These are phyloP conservation scores for Patagioenas fasciata DNA, from an alignment of 2,113 vertebrate genomes.

Conservation along the genomic window DNA sequence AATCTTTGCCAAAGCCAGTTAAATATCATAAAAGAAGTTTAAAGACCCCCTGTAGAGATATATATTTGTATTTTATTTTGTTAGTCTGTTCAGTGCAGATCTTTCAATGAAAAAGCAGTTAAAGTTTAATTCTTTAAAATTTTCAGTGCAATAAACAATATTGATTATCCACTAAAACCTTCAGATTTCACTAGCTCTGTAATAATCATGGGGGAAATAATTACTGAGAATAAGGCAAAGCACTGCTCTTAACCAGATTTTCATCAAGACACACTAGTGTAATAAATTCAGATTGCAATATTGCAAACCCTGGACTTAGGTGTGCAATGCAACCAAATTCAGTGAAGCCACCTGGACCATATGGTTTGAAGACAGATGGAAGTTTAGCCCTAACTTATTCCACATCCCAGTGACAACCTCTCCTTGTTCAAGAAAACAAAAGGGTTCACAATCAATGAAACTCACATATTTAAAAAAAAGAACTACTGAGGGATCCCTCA, in stretches of 20 bases:
- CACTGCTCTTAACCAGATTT: constrained; percentile 38
- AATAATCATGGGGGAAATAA: constrained; percentile 60
- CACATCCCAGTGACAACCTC: not conserved
- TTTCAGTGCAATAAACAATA: constrained; percentile 67
- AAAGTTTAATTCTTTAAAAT: constrained; percentile 70
- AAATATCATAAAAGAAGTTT: constrained; percentile 63
- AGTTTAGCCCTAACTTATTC: not conserved
- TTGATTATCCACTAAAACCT: constrained; percentile 66
- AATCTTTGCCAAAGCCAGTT: constrained; percentile 63
- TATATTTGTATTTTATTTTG: constrained; percentile 68
- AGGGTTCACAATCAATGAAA: not conserved
- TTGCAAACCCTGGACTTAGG: constrained; percentile 29
- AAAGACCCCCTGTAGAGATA: constrained; percentile 56
- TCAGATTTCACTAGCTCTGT: constrained; percentile 58
- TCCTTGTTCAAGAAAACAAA: constrained; percentile 8
- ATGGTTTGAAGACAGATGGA: constrained; percentile 8
- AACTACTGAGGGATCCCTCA: not conserved
- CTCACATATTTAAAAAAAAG: not conserved
- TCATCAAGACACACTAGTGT: not conserved
- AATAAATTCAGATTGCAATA: constrained; percentile 36
- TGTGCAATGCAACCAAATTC: not conserved
- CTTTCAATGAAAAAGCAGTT: constrained; percentile 60
- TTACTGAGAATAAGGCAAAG: constrained; percentile 13
- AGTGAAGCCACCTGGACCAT: constrained; percentile 42
- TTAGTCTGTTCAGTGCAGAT: constrained; percentile 42